These are phyloP conservation scores for Trichosurus vulpecula DNA, from an alignment of 2,797 vertebrate genomes.

Conservation along the genomic window DNA sequence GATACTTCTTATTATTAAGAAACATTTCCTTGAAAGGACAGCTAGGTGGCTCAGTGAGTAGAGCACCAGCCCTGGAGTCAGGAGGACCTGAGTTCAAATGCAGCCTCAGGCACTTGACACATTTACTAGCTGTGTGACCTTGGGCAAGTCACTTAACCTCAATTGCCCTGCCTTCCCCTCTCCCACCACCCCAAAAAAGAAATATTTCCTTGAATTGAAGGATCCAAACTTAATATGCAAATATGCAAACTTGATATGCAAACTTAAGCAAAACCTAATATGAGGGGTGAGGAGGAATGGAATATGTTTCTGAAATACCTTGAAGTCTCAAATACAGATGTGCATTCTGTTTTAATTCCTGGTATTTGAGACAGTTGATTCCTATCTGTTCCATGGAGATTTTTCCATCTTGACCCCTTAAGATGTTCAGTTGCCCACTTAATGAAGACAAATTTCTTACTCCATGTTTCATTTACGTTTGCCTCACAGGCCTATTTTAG, in stretches of 20 bases:
- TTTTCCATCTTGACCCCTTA: conserved; percentile 52
- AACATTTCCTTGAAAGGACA: neutral
- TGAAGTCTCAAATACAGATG: neutral
- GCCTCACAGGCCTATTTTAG: conserved; percentile 60
- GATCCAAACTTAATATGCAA: no score
- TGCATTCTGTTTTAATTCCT: conserved; percentile 31
- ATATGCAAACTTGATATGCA: no score
- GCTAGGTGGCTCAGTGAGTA: no score
- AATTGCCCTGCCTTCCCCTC: no score
- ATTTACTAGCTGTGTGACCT: no score
- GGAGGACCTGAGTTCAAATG: no score
- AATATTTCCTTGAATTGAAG: no score
- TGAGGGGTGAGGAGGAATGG: neutral
- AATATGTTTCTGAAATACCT: conserved; percentile 29
- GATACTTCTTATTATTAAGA: neutral
- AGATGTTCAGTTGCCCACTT: conserved; percentile 39
- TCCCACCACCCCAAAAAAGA: no score
- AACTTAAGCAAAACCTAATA: conserved; percentile 22
- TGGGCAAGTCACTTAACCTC: no score
- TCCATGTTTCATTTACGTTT: conserved; percentile 53
- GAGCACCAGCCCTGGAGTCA: no score
- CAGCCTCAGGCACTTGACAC: no score
- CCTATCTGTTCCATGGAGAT: neutral
- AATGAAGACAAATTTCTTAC: conserved; percentile 63
- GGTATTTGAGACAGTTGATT: conserved; percentile 24